Percentiles rank a stretch among this genome's conserved stretches.
phyloP scores from a whole-genome alignment of 2,888 invertebrate genomes.

The Drosophila ezoana region DNA sequence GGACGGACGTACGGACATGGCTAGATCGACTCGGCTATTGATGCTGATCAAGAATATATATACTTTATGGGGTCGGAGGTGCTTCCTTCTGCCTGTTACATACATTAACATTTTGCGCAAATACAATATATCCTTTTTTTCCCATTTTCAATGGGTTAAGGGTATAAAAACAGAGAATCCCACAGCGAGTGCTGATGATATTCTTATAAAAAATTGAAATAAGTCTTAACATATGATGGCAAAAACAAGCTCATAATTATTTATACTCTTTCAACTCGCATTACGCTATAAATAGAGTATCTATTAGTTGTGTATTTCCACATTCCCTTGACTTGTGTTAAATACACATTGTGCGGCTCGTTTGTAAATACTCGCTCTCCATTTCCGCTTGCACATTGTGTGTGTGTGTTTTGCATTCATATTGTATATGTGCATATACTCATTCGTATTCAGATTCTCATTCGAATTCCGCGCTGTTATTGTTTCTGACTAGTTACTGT shows the following conservation, averaged over 20 bases:
- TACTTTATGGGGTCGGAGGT: no score
- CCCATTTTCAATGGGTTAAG: no score
- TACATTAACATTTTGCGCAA: no score
- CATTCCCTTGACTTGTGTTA: constrained; percentile 1
- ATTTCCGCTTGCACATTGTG: constrained; percentile 55
- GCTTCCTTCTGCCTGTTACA: no score
- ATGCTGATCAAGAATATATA: no score
- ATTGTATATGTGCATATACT: constrained; percentile 7
- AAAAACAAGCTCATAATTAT: no score
- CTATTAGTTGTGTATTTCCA: background rate
- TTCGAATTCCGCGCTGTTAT: constrained; percentile 35
- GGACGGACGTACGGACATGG: no score
- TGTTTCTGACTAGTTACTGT: constrained; percentile 62
- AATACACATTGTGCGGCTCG: constrained; percentile 25
- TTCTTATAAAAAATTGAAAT: background rate
- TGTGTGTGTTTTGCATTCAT: constrained; percentile 21
- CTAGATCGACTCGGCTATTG: no score
- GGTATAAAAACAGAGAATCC: background rate
- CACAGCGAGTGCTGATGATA: background rate
- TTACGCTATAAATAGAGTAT: background rate
- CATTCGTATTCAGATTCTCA: constrained; percentile 27
- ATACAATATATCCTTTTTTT: no score
- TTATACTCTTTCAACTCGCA: background rate
- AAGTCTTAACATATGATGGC: no score
- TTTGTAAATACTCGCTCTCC: constrained; percentile 39